phyloP scores from a whole-genome alignment of 2,797 vertebrate genomes.

The Acridotheres tristis region DNA sequence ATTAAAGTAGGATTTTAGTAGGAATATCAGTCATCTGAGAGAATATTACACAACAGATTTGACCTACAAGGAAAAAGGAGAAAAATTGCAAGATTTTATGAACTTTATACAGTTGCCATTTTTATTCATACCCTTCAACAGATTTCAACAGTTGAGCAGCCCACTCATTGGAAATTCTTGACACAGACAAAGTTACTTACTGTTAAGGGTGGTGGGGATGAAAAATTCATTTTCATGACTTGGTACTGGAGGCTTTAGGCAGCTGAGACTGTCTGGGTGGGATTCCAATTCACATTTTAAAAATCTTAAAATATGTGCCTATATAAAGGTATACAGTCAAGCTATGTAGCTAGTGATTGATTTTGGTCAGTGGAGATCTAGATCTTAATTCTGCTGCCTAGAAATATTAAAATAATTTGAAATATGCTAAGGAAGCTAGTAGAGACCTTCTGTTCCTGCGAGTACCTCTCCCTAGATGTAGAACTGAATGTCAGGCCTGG shows the following conservation, averaged over 20 bases:
- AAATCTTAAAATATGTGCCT: background rate
- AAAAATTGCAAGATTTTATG: background rate
- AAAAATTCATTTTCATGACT: background rate
- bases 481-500: background rate
- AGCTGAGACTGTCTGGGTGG: background rate
- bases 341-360: background rate
- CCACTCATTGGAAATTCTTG: background rate
- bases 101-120: background rate
- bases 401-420: background rate
- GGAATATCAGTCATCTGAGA: background rate
- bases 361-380: background rate
- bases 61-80: background rate
- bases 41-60: background rate
- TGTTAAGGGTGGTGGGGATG: background rate
- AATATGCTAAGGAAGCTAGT: background rate
- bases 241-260: background rate
- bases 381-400: background rate
- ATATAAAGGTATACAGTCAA: background rate
- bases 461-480: background rate
- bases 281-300: background rate
- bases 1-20: background rate
- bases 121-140: background rate
- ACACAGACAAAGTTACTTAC: background rate
- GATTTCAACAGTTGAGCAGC: background rate
- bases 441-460: background rate